Base-by-base conservation (phyloP, 2,888 invertebrate genomes). In the Mesorhabditis belari region DNA sequence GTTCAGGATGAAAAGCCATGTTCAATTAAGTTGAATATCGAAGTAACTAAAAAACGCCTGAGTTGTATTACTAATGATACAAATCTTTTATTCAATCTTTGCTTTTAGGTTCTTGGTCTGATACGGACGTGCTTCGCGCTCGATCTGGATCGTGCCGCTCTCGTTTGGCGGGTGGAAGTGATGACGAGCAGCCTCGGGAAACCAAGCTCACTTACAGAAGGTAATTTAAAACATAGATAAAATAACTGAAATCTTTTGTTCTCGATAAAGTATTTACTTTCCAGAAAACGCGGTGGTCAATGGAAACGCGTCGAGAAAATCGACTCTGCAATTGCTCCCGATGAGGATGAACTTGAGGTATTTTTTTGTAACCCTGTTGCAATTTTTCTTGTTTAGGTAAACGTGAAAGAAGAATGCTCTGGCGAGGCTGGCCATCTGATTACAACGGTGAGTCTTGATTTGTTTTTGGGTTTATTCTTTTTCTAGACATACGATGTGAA, bases 281-380 rank as follows among this genome's bases (percentile, higher is more conserved):
- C 12, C 52, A 61, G 73, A 55, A 76, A 77, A 52, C 71, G 74
- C 49, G 71, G 70, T n/a, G 74, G 74, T 12, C 67, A 71, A 49
- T 77, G 77, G 76, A 59, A 67, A 5, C 70, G 73, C 50, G 66
- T 75, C 19, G 65, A 62, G 44, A 69, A 72, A 28, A 64, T 62
- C n/a, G 64, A 61, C 24, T 65, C 61, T 19, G 67, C 61, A 51
- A 59, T 63, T 9, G 60, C 62, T 26, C 67, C 64, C 27, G 73
- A 73, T 53, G 71, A 69, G 28, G 73, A 74, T 28, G 68, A 71
- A 57, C 54, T 70, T 26, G 69, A 68, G 60, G 67, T 63, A 25
- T 54, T 4, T 51, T 52, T 26, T 26, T 52, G 28, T 58, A n/a
- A 53, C 24, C 28, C 35, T 24, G 23, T 12, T 19, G 17, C 49